Evolutionary conservation across 2,888 invertebrate species (phyloP), one percentile per base, ranked within the genome.

Genomic region (Drosophila cracens): DNA sequence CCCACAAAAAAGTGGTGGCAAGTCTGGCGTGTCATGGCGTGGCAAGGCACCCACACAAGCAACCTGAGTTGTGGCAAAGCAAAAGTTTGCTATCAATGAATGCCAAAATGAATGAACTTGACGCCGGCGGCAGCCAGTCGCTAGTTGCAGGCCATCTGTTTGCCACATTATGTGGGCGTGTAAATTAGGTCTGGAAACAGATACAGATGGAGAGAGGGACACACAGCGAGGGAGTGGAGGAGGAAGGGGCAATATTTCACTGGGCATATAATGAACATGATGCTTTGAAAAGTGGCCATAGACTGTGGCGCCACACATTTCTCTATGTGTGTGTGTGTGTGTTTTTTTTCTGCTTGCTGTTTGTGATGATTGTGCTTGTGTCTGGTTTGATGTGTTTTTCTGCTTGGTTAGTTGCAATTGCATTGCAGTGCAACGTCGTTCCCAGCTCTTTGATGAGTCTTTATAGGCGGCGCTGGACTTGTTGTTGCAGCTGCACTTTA

Each of bases 41-140:
- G 73, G 51, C 71, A 33, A 52, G 10, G 25, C 61, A 49, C 5
- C 25, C 70, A 70, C 78, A 63, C 68, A 68, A 8, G 53, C 52
- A 33, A 63, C 61, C 66, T 46, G 69, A 54, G 72, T 52, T 46
- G 65, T 63, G 69, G 48, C 67, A 27, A 53, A n/a, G 31, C 54
- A 51, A 59, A 57, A 40, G 60, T 70, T 64, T 59, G 57, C 62
- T 70, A 69, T 83, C 88, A 84, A 88, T 84, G 84, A 87, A 87
- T 85, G 86, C 73, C 70, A 70, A 63, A 76, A 70, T 85, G 83
- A 88, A 85, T 88, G 87, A 88, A 88, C 83, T 88, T 76, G 75
- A 70, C 53, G 71, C 60, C 64, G 75, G 71, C 53, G 71, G 60
- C 64, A 16, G 38, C 36, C 46, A 36, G 34, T 21, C n/a, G 51